Evolutionary conservation across 2,113 vertebrate genomes (phyloP), one percentile per base, ranked within the genome.

Genomic region (Egretta garzetta): DNA sequence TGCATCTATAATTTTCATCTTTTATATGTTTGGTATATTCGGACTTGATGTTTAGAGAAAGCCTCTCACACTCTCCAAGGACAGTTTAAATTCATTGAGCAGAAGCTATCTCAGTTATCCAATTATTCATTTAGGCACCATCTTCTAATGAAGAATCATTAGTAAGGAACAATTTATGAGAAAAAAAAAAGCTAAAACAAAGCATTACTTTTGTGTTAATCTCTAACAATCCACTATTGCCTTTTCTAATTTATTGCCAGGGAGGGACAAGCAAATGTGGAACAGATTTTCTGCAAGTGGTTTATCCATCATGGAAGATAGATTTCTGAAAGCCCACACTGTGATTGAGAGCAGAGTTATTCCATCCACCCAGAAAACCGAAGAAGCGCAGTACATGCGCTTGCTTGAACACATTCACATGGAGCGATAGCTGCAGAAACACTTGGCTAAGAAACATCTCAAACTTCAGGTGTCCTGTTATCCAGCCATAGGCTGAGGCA

Each of bases 201-300:
- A 70, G 58, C 9, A 56, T 67, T 75, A 77, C n/a, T 86, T 90
- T 41, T 47, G 19, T 55, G 55, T 55, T 90, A 80, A 92, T 75
- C 15, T 80, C 80, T 59, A 82, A 60, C 49, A 90, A 89, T 35
- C 43, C 45, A 73, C 37, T 87, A 45, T 80, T 87, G 72, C 86
- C 30, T 83, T 37, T 90, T 60, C 33, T 76, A 89, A 97, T 92
- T 80, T 90, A 86, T 59, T 90, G 73, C 37, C 66, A 85, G 76
- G 47, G 50, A 91, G 17, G 9, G 43, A 86, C 68, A 52, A 49
- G 30, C 10, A 95, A 88, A 92, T 74, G 39, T 53, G 80, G 66
- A 96, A 83, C 73, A 91, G 60, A 89, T 92, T 91, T 97, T 92
- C 86, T 79, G 59, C 43, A 83, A 90, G 86, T 62, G 62, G 75